phyloP scores from a whole-genome alignment of 2,113 vertebrate species.

The Oreochromis aureus region DNA sequence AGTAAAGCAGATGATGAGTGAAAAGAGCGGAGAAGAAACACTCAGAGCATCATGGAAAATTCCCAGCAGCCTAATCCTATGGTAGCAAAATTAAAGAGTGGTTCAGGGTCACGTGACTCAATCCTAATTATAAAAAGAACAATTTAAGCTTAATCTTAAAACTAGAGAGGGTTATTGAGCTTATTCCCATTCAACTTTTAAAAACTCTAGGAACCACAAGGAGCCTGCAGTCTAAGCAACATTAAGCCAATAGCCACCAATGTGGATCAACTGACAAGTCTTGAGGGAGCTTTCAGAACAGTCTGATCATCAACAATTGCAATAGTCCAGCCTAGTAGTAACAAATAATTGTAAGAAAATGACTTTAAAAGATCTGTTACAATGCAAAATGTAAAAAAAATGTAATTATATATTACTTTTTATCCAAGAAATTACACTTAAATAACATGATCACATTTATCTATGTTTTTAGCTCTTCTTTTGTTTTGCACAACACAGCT shows the following conservation, averaged over 20 bases:
- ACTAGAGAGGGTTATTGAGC: neutral
- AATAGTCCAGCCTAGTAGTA: neutral
- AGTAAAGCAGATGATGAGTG: neutral
- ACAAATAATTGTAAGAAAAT: neutral
- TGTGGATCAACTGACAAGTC: neutral
- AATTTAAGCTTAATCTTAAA: neutral
- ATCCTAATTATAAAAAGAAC: neutral
- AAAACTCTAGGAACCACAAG: neutral
- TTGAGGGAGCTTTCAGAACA: neutral
- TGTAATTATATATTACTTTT: neutral
- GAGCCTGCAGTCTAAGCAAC: neutral
- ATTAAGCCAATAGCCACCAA: neutral
- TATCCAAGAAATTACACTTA: neutral
- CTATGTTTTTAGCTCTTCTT: neutral
- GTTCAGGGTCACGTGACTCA: neutral
- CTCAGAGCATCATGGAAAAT: neutral
- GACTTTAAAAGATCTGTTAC: neutral
- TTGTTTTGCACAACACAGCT: neutral
- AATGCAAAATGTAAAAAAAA: neutral
- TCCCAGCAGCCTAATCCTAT: neutral
- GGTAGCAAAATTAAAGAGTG: neutral
- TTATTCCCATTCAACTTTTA: neutral
- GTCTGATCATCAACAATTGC: neutral
- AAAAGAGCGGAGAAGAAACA: neutral
- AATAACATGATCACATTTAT: neutral